Conservation (phyloP, 2,113 vertebrate genomes). For the Paralichthys olivaceus region DNA sequence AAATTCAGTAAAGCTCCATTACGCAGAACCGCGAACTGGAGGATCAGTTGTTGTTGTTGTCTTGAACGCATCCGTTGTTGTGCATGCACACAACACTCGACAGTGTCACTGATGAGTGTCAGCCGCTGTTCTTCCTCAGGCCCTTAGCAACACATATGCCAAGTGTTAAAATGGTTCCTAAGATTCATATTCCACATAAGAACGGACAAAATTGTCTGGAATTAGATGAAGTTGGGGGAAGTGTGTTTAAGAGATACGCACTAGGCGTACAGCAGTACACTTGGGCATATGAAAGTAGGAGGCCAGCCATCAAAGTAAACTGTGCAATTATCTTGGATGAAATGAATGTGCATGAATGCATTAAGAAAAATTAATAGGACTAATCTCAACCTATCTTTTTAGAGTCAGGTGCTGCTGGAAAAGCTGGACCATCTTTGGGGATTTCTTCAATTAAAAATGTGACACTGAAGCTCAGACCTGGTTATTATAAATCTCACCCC, state of each 20-base stretch:
- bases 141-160: no score
- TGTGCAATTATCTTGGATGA: slow-evolving; percentile 68
- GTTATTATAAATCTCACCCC: slow-evolving; percentile 66
- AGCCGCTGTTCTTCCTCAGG: no score
- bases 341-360: slow-evolving; percentile 72
- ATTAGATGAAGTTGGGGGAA: background rate
- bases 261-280: slow-evolving; percentile 36
- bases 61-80: no score
- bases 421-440: slow-evolving; percentile 65
- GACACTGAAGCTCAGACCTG: slow-evolving; percentile 68
- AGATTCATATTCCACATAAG: no score
- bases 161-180: no score
- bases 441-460: slow-evolving; percentile 78
- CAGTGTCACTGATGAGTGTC: no score
- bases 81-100: no score
- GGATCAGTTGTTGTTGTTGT: no score
- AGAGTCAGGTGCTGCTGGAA: slow-evolving; percentile 59
- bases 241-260: slow-evolving; percentile 31
- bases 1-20: no score
- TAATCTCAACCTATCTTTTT: slow-evolving; percentile 68
- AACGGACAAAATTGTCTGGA: background rate
- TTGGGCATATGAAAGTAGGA: slow-evolving; percentile 57
- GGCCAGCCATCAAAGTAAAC: slow-evolving; percentile 68
- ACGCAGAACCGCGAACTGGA: no score
- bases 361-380: slow-evolving; percentile 72